phyloP scores from a whole-genome alignment of 2,888 invertebrate species.

The Monopis laevigella region DNA sequence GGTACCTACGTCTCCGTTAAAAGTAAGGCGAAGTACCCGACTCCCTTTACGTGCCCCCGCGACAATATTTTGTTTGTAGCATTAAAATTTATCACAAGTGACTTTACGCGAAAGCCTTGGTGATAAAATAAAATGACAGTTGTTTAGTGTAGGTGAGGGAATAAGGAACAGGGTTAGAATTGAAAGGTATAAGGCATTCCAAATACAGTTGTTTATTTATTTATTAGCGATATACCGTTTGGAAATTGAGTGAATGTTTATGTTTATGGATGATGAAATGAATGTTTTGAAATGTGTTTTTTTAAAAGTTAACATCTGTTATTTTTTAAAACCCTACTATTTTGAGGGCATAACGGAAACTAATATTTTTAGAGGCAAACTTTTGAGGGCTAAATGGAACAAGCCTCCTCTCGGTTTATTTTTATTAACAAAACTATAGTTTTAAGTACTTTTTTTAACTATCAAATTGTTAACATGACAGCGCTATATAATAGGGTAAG shows the following conservation, averaged over 20 bases:
- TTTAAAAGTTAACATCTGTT: too few species aligned
- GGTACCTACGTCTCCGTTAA: background rate
- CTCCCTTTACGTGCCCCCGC: constrained; percentile 19
- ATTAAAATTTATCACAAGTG: constrained; percentile 64
- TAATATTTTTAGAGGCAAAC: too few species aligned
- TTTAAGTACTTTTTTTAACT: too few species aligned
- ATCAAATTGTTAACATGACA: too few species aligned
- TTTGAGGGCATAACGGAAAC: too few species aligned
- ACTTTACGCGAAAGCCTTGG: constrained; percentile 57
- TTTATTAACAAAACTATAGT: too few species aligned
- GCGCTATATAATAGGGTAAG: too few species aligned
- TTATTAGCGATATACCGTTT: constrained; percentile 50
- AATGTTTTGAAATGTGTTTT: too few species aligned
- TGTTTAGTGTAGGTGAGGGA: constrained; percentile 62
- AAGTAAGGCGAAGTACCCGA: background rate
- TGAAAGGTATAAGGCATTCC: constrained; percentile 62
- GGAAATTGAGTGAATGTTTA: constrained; percentile 42
- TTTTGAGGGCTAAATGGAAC: too few species aligned
- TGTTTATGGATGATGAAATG: background rate
- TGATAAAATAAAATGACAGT: constrained; percentile 68
- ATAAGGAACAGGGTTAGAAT: constrained; percentile 51
- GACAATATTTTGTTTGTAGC: constrained; percentile 54
- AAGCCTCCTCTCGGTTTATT: too few species aligned
- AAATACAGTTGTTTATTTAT: constrained; percentile 58
- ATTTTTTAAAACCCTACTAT: too few species aligned